These are phyloP conservation scores for Mus minutoides DNA, from an alignment of 2,797 vertebrate species.

Conservation along the genomic window DNA sequence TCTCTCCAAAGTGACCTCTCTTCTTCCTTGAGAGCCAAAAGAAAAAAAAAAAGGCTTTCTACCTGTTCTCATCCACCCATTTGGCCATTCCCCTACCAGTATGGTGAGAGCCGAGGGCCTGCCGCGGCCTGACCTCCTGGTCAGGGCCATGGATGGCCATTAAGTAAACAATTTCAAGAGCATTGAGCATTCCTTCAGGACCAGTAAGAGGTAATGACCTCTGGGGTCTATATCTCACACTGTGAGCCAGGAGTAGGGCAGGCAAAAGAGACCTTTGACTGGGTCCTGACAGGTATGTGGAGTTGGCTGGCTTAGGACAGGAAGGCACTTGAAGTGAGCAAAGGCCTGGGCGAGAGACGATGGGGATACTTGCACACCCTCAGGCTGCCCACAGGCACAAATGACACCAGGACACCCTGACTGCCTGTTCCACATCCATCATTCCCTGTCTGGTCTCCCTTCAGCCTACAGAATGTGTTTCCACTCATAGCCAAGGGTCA, in stretches of 20 bases:
- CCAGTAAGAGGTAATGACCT: neutral
- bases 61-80: neutral
- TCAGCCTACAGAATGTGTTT: slow-evolving; percentile 90
- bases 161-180: neutral
- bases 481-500: slow-evolving; percentile 77
- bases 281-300: neutral
- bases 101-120: neutral
- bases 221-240: neutral
- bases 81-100: neutral
- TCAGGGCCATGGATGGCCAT: neutral
- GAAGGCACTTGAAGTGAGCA: neutral
- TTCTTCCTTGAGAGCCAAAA: neutral
- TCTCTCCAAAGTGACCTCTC: neutral
- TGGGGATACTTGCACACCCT: neutral
- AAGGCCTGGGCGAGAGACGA: neutral
- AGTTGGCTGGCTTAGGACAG: neutral
- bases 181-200: neutral
- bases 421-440: too few species aligned
- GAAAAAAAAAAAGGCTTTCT: neutral
- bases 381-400: neutral
- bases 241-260: neutral
- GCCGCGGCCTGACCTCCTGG: neutral
- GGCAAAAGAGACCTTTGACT: neutral
- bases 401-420: neutral
- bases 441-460: rapidly evolving